Evolutionary conservation across 2,888 invertebrate genomes (phyloP), one percentile per base, ranked within the genome.

Genomic region (Zygaena filipendulae): DNA sequence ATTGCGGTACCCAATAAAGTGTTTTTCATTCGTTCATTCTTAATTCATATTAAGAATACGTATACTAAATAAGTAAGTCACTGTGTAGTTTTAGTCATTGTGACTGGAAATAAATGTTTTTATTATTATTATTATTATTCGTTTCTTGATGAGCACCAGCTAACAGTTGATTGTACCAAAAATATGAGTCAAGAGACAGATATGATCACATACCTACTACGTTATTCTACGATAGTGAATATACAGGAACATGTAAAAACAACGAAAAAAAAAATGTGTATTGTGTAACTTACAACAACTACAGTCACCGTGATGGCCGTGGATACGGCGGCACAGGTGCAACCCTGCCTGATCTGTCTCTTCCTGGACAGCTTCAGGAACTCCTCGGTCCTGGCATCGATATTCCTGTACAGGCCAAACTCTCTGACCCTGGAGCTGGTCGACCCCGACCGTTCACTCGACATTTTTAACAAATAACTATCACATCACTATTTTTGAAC

Each of bases 261-360:
- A 23, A 28, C 9, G 25, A 21, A 13, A 16, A 25, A 8, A 27
- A 27, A 30, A 29, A 39, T 35, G 21, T n/a, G n/a, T n/a, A n/a
- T n/a, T n/a, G n/a, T n/a, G n/a, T n/a, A n/a, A 74, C 77, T 74
- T 36, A 79, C 79, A 56, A 79, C 57, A 36, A 77, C 70, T 52
- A 77, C 49, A 39, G 69, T 63, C 43, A 77, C 74, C 33, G 79
- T 77, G 33, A 79, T 56, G 1, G 67, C 68, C 0, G 77, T 70
- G 7, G 75, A 70, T 1, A 74, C 55, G 5, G 66, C 71, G 0
- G 79, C 79, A 46, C 79, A 79, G 0, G 63, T 64, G 45, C 77
- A 77, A 39, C 77, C 77, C 41, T 72, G 74, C 27, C 59, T 49
- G 5, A 79, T 59, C 49, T 79, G 79, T 9, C 71, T 46, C 33